These are phyloP conservation scores for Zonitis immaculata DNA, from an alignment of 2,888 invertebrate species.

Conservation along the genomic window DNA sequence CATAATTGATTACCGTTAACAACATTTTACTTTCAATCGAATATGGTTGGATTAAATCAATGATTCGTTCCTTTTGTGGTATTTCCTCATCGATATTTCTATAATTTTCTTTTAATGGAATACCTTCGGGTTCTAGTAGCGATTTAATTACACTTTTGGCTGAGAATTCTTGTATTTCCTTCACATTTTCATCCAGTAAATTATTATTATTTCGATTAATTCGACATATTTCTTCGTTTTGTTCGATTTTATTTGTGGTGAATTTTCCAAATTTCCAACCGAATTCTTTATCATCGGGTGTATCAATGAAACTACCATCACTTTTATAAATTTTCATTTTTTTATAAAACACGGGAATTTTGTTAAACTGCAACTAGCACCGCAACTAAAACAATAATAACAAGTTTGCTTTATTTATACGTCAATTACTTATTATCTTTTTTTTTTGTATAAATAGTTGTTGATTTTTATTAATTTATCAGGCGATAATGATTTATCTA, in stretches of 20 bases:
- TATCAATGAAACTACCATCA: slow-evolving; percentile 35
- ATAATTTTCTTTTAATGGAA: not conserved
- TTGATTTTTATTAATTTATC: not conserved
- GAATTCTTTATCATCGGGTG: slow-evolving; percentile 32
- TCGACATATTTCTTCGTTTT: no score
- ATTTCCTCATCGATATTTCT: slow-evolving; percentile 18
- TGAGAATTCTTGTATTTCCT: not conserved
- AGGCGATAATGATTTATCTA: not conserved
- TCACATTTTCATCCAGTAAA: no score
- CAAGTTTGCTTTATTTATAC: not conserved
- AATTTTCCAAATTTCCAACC: slow-evolving; percentile 33
- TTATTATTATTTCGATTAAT: no score
- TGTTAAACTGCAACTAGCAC: not conserved
- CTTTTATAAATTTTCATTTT: slow-evolving; percentile 36
- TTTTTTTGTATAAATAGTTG: not conserved
- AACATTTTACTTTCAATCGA: slow-evolving; percentile 32
- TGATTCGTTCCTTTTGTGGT: slow-evolving; percentile 30
- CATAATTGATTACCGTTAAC: slow-evolving; percentile 29
- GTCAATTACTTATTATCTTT: not conserved
- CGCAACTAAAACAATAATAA: no score
- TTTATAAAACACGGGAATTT: not conserved
- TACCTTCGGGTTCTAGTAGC: slow-evolving; percentile 10
- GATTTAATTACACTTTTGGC: not conserved
- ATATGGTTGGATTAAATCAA: slow-evolving; percentile 31
- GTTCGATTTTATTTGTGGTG: no score